These are phyloP conservation scores for Campylorhamphus procurvoides DNA, from an alignment of 2,113 vertebrate genomes.

Conservation along the genomic window DNA sequence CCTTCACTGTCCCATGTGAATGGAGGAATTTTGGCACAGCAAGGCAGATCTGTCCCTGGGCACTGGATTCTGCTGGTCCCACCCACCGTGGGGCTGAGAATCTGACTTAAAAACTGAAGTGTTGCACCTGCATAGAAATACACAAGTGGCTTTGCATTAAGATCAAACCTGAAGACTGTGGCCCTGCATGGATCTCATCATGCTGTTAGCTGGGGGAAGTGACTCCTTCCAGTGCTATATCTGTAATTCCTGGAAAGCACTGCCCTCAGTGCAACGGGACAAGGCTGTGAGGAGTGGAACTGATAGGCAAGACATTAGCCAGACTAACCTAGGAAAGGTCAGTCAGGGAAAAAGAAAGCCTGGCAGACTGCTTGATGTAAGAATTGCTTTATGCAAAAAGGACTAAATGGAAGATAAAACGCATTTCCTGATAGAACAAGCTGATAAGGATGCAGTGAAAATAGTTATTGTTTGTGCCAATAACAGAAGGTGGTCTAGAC, in stretches of 20 bases:
- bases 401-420: slow-evolving; percentile 21
- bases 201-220: neutral
- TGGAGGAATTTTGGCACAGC: neutral
- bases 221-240: neutral
- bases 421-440: slow-evolving; percentile 24
- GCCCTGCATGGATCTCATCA: neutral
- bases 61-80: neutral
- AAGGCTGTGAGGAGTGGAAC: neutral
- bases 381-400: neutral
- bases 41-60: neutral
- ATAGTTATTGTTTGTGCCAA: neutral
- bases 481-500: slow-evolving; percentile 8
- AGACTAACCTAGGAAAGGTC: neutral
- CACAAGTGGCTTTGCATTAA: neutral
- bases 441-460: slow-evolving; percentile 17
- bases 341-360: neutral
- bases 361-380: neutral
- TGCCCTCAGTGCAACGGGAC: neutral
- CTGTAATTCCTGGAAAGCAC: neutral
- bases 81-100: neutral
- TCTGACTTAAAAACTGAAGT: neutral
- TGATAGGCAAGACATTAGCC: neutral
- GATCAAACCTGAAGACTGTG: neutral
- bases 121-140: neutral
- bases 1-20: neutral